Evolutionary conservation across 2,113 vertebrate species (phyloP), one percentile per base, ranked within the genome.

Genomic region (Machaerirhynchus nigripectus): DNA sequence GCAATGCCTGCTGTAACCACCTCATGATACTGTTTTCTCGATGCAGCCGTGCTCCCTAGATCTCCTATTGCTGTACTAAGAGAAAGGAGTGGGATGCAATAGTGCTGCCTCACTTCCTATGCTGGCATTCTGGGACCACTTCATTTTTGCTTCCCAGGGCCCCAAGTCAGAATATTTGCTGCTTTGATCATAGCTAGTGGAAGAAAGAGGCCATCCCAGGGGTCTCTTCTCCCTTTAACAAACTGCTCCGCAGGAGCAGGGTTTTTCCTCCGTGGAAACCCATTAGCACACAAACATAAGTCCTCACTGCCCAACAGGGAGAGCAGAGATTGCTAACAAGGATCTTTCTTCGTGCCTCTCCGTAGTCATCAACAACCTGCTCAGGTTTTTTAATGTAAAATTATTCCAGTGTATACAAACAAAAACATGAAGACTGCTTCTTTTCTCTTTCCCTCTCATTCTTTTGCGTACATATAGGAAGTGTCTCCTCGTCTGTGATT

Each of bases 151-250:
- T 86, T 65, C 31, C 39, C 26, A 27, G 39, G 47, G 42, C 28
- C 24, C 19, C 27, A 22, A 31, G 50, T 42, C 47, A 50, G 84
- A 90, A 35, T 39, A 77, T 84, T 71, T 68, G n/a, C 65, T 85
- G 52, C 28, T 92, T 84, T 79, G 84, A 59, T 55, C 44, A 40
- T 73, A 65, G 46, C 10, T 57, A 46, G 42, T 61, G 42, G 91
- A 74, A 90, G 19, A 68, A 85, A 83, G 33, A 83, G 63, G 35
- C 75, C 35, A 50, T 39, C 42, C 70, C 74, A 33, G 55, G 57
- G n/a, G 55, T 70, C 80, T 90, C 42, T 63, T 81, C 68, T 85
- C 63, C 44, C 42, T 90, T 77, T 91, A 95, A 91, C 67, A 87
- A 85, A 70, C 18, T 63, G 61, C 35, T 93, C 37, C 30, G 17